Base-by-base conservation (phyloP, 1,140 invertebrate species). In the Leptonema lineaticorne region DNA sequence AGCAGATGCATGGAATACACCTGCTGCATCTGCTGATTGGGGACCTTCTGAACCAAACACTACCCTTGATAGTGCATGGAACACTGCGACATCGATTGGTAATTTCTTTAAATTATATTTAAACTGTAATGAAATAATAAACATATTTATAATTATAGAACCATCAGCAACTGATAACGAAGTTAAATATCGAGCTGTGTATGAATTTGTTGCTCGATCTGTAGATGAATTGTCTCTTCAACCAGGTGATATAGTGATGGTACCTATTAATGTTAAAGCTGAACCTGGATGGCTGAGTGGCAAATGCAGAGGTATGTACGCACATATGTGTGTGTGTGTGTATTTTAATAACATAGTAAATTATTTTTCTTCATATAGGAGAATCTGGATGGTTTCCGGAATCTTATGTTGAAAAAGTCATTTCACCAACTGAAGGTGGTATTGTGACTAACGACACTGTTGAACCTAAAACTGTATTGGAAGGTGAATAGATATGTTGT, bases 201-300 rank as follows among this genome's bases (percentile, higher is more conserved):
- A 95, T 77, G 93, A 95, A 77, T 99, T 99, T 83, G 90, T 90
- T 53, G 93, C 95, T 0, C 83, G 96, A 68, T 97, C 95, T 77
- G 84, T 86, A 7, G 97, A 99, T 81, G 97, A 99, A 81, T 88
- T 99, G 24, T 92, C 92, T 22, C 91, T 99, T 71, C 89, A 94
- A 80, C 93, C 95, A 33, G 96, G 96, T 4, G 97, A 98, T 80
- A 88, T 96, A 76, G 93, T 99, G 73, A 84, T 90, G 83, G 90
- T 97, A 22, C 90, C 93, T 26, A 81, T 89, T 27, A 89, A 91
- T 65, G 92, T 96, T 79, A 90, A 89, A 74, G 91, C 92, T 0
- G 96, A 99, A 77, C 95, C 95, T 8, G 97, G 96, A n/a, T 99
- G 97, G 97, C 84, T 95, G 71, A 93, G 93, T 71, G 97, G 97